These are phyloP conservation scores for Aphaenogaster rudis DNA, from an alignment of 1,140 invertebrate genomes.

Conservation along the genomic window DNA sequence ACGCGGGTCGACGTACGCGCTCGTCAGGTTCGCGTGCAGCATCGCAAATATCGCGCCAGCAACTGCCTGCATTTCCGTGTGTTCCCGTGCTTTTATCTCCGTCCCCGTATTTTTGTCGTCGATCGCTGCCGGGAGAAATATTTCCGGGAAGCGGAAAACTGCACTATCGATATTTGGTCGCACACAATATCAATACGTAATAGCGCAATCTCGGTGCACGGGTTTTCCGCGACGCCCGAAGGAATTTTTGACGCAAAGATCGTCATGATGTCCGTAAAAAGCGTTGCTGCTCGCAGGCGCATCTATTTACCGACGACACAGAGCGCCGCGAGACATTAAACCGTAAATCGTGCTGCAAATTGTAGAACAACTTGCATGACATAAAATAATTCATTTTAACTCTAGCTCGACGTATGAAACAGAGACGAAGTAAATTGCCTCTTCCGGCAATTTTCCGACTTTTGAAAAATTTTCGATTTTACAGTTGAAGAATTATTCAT, in stretches of 20 bases:
- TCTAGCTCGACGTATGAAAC: background rate
- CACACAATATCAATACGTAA: conserved; percentile 1
- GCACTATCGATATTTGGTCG: conserved; percentile 13
- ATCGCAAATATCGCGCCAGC: conserved; percentile 30
- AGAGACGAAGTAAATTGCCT: background rate
- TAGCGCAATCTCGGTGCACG: background rate
- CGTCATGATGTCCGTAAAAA: background rate
- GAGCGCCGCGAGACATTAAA: background rate
- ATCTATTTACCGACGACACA: background rate
- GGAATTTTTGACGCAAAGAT: background rate
- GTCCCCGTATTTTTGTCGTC: conserved; percentile 16
- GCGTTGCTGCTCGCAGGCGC: background rate
- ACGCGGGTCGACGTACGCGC: conserved; percentile 15
- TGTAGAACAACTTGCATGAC: background rate
- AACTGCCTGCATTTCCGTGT: conserved; percentile 16
- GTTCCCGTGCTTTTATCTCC: conserved; percentile 15
- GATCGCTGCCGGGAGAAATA: conserved; percentile 33
- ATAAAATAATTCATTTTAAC: background rate
- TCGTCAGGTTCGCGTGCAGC: conserved; percentile 4
- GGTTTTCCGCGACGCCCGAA: background rate
- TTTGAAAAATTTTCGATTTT: background rate
- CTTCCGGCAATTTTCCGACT: background rate
- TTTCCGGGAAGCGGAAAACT: background rate
- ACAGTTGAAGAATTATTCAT: background rate
- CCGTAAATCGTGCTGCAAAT: background rate